Evolutionary conservation across 2,797 vertebrate genomes (phyloP).

Genomic region (Tokudaia tokunoshimensis): DNA sequence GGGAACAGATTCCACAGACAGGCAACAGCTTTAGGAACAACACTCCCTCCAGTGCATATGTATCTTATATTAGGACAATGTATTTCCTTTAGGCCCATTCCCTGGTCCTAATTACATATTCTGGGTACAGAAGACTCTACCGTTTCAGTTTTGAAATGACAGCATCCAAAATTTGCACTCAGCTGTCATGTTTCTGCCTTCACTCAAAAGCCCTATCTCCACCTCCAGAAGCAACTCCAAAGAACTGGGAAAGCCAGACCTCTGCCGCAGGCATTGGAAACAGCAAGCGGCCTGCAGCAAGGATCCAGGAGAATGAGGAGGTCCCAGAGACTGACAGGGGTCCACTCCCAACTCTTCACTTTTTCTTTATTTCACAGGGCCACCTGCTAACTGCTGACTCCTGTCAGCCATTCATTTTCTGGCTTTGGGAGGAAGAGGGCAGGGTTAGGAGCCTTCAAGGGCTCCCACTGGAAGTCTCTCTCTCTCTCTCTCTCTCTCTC

Average conservation of each 20-base stretch:
- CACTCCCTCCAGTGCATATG: neutral
- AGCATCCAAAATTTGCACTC: neutral
- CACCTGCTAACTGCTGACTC: constrained; percentile 18
- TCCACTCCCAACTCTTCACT: fast-evolving
- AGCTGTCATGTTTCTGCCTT: neutral
- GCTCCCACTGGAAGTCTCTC: constrained; percentile 37
- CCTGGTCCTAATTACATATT: neutral
- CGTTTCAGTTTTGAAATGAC: neutral
- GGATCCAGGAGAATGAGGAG: neutral
- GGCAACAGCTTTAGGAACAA: neutral
- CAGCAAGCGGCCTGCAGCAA: neutral
- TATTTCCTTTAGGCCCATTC: neutral
- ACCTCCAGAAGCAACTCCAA: neutral
- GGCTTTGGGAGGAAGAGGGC: neutral
- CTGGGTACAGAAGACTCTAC: neutral
- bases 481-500: neutral
- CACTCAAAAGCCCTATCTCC: neutral
- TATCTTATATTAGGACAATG: neutral
- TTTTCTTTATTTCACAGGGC: neutral
- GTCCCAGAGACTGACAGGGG: neutral
- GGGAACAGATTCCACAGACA: neutral
- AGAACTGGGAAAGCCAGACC: neutral
- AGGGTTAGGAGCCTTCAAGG: constrained; percentile 32
- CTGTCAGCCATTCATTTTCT: neutral
- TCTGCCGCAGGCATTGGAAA: neutral